phyloP scores from a whole-genome alignment of 2,113 vertebrate genomes.

The Chroicocephalus ridibundus region DNA sequence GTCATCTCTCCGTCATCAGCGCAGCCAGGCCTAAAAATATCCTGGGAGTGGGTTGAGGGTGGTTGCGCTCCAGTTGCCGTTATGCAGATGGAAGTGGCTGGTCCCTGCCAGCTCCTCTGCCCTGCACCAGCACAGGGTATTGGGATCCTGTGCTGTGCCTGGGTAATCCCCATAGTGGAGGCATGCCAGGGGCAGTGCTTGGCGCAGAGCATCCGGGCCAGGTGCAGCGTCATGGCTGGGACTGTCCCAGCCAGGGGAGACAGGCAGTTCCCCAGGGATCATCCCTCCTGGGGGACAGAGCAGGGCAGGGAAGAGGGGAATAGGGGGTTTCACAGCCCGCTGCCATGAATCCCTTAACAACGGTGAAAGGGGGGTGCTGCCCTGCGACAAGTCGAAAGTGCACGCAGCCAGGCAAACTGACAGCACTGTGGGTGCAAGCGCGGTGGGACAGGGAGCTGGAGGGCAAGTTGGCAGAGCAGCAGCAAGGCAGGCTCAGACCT shows the following conservation, averaged over 20 bases:
- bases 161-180: neutral
- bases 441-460: neutral
- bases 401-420: neutral
- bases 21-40: slow-evolving; percentile 49
- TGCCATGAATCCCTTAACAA: neutral
- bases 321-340: neutral
- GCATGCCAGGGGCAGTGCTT: neutral
- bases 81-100: neutral
- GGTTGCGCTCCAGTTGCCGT: neutral
- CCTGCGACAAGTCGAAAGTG: neutral
- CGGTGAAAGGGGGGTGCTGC: neutral
- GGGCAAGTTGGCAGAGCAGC: neutral
- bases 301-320: neutral
- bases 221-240: neutral
- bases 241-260: neutral
- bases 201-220: neutral
- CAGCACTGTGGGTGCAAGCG: neutral
- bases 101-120: neutral
- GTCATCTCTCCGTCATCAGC: neutral
- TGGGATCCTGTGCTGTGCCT: neutral
- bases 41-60: neutral
- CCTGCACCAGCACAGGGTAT: neutral
- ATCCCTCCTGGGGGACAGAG: neutral
- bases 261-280: neutral
- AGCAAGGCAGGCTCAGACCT: neutral